Percentiles rank a stretch among this genome's conserved stretches.
These are phyloP conservation scores for Caenorhabditis auriculariae DNA, from an alignment of 2,888 invertebrate genomes.

Conservation along the genomic window DNA sequence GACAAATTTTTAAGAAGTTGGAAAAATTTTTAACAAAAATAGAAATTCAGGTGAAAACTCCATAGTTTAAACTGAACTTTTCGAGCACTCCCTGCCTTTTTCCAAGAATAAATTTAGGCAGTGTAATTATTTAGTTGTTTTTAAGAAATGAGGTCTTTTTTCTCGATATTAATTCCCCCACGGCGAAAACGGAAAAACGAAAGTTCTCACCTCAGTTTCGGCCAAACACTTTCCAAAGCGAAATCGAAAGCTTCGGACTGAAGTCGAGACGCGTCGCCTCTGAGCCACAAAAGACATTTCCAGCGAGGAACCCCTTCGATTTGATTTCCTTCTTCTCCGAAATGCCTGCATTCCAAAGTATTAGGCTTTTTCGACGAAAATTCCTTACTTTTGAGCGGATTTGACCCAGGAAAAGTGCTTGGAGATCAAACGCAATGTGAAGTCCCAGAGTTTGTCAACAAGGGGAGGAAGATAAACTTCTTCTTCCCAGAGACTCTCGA, in stretches of 20 bases:
- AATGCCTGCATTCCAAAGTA: constrained; percentile 7
- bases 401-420: constrained; percentile 69
- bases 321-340: constrained; percentile 3
- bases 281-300: constrained; percentile 9
- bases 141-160: no score
- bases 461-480: constrained; percentile 79
- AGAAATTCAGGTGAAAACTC: no score
- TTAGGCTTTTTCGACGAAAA: constrained; percentile 1
- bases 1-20: no score
- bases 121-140: no score
- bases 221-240: constrained; percentile 38
- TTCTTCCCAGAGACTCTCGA: constrained; percentile 71
- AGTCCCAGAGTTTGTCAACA: constrained; percentile 79
- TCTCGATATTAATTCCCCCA: no score
- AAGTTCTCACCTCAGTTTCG: constrained; percentile 20
- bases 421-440: constrained; percentile 80
- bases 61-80: no score
- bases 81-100: no score
- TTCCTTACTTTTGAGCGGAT: constrained; percentile 18
- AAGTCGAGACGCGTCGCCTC: constrained; percentile 14
- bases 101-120: no score
- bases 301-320: constrained; percentile 2
- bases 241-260: constrained; percentile 32
- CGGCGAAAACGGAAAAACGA: not conserved
- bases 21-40: no score